Conservation (phyloP, 2,113 vertebrate species). For the Cricetomys ansorgei region DNA sequence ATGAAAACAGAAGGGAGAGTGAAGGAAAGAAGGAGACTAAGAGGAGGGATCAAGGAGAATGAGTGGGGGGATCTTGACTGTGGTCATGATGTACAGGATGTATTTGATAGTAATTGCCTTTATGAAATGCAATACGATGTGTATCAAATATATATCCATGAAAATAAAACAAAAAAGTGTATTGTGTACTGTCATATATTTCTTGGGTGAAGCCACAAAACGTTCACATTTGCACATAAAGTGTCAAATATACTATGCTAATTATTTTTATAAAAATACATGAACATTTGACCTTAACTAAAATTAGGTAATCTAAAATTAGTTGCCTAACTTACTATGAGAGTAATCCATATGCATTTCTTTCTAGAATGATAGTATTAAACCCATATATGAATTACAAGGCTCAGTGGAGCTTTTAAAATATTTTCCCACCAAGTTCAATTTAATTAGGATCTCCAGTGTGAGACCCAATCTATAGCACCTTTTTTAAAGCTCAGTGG, state of each 20-base stretch:
- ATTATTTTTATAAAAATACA: neutral
- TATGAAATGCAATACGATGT: neutral
- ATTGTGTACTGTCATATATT: neutral
- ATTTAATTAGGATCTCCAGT: conserved; percentile 21
- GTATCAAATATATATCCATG: neutral
- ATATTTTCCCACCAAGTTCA: neutral
- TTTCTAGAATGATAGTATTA: neutral
- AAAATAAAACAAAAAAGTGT: neutral
- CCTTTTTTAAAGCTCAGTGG: conserved; percentile 4
- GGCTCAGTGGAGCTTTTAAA: conserved; percentile 3
- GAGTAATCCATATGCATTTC: neutral
- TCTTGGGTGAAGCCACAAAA: neutral
- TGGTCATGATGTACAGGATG: neutral
- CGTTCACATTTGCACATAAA: neutral
- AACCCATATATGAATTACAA: neutral
- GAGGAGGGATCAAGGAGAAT: neutral
- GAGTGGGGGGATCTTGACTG: neutral
- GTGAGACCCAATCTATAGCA: neutral
- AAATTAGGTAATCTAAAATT: neutral
- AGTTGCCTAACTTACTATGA: neutral
- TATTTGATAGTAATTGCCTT: neutral
- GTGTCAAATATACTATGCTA: neutral
- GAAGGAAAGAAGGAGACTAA: neutral
- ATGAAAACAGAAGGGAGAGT: neutral
- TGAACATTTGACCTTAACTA: neutral